Base-by-base conservation (phyloP, 64 coral and sea anemone genomes). In the Anthopleura sola region DNA sequence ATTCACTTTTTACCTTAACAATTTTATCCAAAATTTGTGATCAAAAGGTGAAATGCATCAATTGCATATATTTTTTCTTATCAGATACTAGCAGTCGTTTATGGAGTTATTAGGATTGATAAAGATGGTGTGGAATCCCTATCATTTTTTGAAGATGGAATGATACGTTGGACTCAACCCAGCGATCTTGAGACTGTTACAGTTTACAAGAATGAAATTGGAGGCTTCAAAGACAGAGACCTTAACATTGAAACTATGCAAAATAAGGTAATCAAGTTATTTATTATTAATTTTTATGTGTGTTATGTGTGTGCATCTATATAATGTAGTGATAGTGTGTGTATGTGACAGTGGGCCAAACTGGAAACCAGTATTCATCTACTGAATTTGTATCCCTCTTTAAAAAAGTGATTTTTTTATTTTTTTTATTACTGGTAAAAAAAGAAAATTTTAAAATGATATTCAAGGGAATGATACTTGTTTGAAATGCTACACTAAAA, bases 111-210 rank as follows among this genome's bases (percentile, higher is more conserved):
- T 34, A 88, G 87, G 69, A 94, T 97, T 46, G 83, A 49, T 62
- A 97, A 90, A 68, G 95, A 93, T 88, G 95, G 95, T 31, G 88
- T 97, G 88, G 57, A 71, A n/a, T 86, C 91, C 10, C 82, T 97
- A 44, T 97, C 95, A 64, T 97, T 97, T 91, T 97, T 97, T 82
- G 53, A 97, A 58, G 90, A 87, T 83, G 88, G 88, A 49, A 62
- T 90, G 74, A 32, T 97, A 6, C 55, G 95, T 9, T 97, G 88
- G 88, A 90, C 48, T 17, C 40, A 78, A 51, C 56, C 79, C 29
- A 91, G 88, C 38, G 91, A 97, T 69, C 82, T 97, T 80, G 62
- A 97, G 62, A 93, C 84, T 21, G 49, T 97, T 31, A 90, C 83
- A 23, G 50, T 93, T 36, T 80, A 84, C 53, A 84, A 57, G 38